phyloP scores from a whole-genome alignment of 2,797 vertebrate species.

The Pseudopleuronectes americanus region DNA sequence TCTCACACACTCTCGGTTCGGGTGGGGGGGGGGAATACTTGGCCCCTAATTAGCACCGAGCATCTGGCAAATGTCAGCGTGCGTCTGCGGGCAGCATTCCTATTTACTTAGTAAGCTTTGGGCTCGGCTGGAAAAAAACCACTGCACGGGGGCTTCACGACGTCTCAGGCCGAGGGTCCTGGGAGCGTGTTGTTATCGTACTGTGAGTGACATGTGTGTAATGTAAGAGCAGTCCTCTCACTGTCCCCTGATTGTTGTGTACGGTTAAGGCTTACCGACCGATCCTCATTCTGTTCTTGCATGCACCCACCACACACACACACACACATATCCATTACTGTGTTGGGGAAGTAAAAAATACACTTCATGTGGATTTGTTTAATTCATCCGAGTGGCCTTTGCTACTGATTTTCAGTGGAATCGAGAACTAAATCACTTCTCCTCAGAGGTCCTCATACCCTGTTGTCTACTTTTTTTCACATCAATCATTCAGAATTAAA shows the following conservation, averaged over 20 bases:
- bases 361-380: conserved; percentile 46
- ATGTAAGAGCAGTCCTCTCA: conserved; percentile 57
- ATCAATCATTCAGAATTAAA: conserved; percentile 42
- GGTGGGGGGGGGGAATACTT: conserved; percentile 84
- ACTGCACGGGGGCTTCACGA: conserved; percentile 54
- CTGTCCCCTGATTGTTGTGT: conserved; percentile 51
- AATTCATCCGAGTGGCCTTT: conserved; percentile 43
- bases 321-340: conserved; percentile 16
- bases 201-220: conserved; percentile 68
- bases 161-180: conserved; percentile 50
- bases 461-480: conserved; percentile 33
- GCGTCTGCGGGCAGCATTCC: conserved; percentile 86
- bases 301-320: neutral
- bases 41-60: conserved; percentile 85
- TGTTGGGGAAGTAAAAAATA: conserved; percentile 36
- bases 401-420: conserved; percentile 39
- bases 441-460: conserved; percentile 19
- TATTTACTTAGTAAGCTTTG: conserved; percentile 87
- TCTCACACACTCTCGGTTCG: conserved; percentile 86
- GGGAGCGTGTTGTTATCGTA: conserved; percentile 61
- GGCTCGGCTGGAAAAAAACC: conserved; percentile 68
- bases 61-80: conserved; percentile 96
- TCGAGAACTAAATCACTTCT: conserved; percentile 13
- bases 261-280: conserved; percentile 38
- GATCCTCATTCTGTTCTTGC: conserved; percentile 43